Conservation (phyloP, 2,888 invertebrate species). For the Leucophora obtusa region DNA sequence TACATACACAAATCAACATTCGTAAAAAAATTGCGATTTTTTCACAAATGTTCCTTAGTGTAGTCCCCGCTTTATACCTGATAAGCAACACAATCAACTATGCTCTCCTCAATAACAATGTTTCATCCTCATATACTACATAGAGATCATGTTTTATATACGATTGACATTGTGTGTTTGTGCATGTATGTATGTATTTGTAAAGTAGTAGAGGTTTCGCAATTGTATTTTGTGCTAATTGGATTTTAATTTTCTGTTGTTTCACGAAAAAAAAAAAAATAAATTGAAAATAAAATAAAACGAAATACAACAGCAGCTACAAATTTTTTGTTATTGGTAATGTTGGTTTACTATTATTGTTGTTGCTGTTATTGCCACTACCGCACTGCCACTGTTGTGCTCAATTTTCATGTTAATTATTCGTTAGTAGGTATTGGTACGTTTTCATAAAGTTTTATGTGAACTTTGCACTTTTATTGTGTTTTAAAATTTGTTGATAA, state of each 20-base stretch:
- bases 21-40: too few relatives aligned
- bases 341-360: background rate
- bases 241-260: constrained; percentile 38
- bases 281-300: background rate
- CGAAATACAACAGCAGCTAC: background rate
- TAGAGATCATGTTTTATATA: background rate
- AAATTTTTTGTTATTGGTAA: background rate
- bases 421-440: constrained; percentile 1
- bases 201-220: background rate
- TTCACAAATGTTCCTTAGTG: too few relatives aligned
- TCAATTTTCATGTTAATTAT: constrained; percentile 34
- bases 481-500: background rate
- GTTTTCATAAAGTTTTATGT: background rate
- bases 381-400: background rate
- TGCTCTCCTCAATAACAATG: too few relatives aligned
- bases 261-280: background rate
- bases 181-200: background rate
- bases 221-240: constrained; percentile 29
- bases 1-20: too few relatives aligned
- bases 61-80: too few relatives aligned
- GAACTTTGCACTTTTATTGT: constrained; percentile 10
- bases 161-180: background rate
- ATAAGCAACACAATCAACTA: too few relatives aligned
- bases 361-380: background rate
- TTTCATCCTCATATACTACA: too few relatives aligned